phyloP scores from a whole-genome alignment of 2,888 invertebrate genomes.

The Axea sp. region DNA sequence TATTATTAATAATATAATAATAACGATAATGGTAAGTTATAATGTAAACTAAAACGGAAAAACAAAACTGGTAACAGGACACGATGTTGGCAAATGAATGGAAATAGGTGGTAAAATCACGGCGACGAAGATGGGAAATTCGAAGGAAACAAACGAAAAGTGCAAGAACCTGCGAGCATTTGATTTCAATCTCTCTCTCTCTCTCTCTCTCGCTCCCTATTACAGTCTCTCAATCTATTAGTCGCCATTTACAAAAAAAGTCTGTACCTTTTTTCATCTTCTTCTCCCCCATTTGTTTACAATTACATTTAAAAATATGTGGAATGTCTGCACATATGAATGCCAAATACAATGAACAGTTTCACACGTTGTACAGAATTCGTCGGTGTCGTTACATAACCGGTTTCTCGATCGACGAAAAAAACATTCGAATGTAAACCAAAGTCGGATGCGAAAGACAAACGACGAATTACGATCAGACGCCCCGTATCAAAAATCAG shows the following conservation, averaged over 20 bases:
- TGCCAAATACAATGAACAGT: conserved; percentile 44
- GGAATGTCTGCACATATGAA: conserved; percentile 60
- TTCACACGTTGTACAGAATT: conserved; percentile 11
- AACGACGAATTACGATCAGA: conserved; percentile 9
- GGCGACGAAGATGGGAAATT: conserved; percentile 24
- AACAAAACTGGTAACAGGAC: conserved; percentile 1
- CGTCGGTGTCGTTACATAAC: conserved; percentile 10
- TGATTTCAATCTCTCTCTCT: neutral
- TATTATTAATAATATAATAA: neutral
- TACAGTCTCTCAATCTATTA: conserved; percentile 2
- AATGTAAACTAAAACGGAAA: conserved; percentile 14
- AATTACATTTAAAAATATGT: conserved; percentile 53
- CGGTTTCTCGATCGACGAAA: neutral
- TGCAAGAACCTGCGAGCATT: conserved; percentile 1
- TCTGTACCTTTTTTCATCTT: conserved; percentile 3
- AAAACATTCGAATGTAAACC: conserved; percentile 19
- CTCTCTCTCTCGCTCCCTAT: too few relatives aligned
- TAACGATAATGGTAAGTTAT: conserved; percentile 4
- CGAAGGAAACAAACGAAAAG: conserved; percentile 15
- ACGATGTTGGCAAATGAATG: conserved; percentile 14
- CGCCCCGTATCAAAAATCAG: neutral
- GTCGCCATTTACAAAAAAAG: neutral
- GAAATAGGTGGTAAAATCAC: conserved; percentile 6
- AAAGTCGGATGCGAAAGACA: conserved; percentile 18
- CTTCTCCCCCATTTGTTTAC: conserved; percentile 16